Evolutionary conservation across 2,797 vertebrate genomes (phyloP), one percentile per base, ranked within the genome.

Genomic region (Hephaestus fuliginosus): DNA sequence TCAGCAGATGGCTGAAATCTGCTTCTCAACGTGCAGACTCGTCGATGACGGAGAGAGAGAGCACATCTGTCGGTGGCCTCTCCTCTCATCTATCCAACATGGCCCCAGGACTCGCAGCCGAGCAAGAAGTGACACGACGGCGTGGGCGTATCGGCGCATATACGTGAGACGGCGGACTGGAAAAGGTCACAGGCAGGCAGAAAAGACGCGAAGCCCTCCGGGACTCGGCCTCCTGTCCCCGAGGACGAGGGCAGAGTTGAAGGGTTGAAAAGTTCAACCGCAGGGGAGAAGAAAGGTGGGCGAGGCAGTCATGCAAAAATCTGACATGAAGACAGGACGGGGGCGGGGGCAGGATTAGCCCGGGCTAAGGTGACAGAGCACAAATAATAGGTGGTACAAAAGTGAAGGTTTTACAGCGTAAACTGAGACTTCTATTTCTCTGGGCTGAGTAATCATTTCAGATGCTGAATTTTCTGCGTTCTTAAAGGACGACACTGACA

Each of bases 221-320:
- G 82, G 78, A 71, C 36, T 60, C 49, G 39, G 46, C 58, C 81
- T 74, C 52, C 60, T 4, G 63, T 85, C 78, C 82, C 76, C 0
- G 36, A 84, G 83, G 69, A 91, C 60, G 28, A 63, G 88, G 86
- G 72, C 81, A 74, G 82, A 88, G 87, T 79, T 88, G 84, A 93
- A 83, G 90, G 86, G 93, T 92, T 93, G 91, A 95, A 92, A 85
- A 94, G 93, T 94, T 95, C 93, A 95, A 65, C 56, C 43, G 9
- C 39, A 53, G 75, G 73, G 68, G 70, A 76, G 81, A 76, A 85
- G 84, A 84, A 89, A 89, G 84, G 83, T 80, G 70, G 87, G 82
- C 57, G 67, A 87, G 83, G 82, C 84, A 90, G 82, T 72, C 89
- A 74, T 75, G 87, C 82, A 86, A 68, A 75, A 78, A 78, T 72